Evolutionary conservation across 2,113 vertebrate genomes (phyloP).

Genomic region (Argyrosomus japonicus): DNA sequence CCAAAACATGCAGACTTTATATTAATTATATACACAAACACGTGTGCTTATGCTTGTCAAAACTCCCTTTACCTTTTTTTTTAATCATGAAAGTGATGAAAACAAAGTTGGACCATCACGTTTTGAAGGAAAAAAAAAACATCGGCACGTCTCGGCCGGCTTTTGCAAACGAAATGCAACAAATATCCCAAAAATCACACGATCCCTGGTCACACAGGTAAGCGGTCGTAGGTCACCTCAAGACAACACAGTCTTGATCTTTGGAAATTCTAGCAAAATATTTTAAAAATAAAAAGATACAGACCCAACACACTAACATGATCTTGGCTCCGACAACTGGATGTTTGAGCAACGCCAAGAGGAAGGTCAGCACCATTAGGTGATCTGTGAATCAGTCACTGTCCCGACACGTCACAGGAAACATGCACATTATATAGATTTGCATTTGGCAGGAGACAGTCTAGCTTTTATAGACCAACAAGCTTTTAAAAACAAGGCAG

Average conservation of each 20-base stretch:
- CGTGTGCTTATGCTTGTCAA: conserved; percentile 35
- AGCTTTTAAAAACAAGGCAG: conserved; percentile 53
- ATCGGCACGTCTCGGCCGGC: background rate
- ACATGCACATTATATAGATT: conserved; percentile 27
- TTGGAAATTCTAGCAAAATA: conserved; percentile 73
- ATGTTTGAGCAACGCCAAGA: conserved; percentile 15
- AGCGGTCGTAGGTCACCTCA: conserved; percentile 22
- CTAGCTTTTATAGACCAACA: conserved; percentile 19
- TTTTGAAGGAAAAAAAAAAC: background rate
- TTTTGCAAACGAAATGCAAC: conserved; percentile 18
- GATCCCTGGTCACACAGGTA: conserved; percentile 50
- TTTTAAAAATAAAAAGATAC: background rate
- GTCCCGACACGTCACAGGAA: conserved; percentile 33
- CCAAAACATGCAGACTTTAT: conserved; percentile 23
- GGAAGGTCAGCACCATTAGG: conserved; percentile 52
- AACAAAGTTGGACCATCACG: conserved; percentile 20
- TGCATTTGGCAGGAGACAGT: conserved; percentile 54
- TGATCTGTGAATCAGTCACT: conserved; percentile 25
- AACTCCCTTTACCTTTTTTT: conserved; percentile 53
- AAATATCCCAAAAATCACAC: conserved; percentile 45
- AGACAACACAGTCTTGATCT: conserved; percentile 54
- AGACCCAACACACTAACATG: background rate
- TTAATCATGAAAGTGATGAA: conserved; percentile 28
- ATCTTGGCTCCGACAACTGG: conserved; percentile 22
- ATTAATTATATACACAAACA: conserved; percentile 38